A percentile compares a stretch with the other conserved stretches of the same genome.
Conservation (phyloP, 2,113 vertebrate genomes). For the Cyrtonyx montezumae region DNA sequence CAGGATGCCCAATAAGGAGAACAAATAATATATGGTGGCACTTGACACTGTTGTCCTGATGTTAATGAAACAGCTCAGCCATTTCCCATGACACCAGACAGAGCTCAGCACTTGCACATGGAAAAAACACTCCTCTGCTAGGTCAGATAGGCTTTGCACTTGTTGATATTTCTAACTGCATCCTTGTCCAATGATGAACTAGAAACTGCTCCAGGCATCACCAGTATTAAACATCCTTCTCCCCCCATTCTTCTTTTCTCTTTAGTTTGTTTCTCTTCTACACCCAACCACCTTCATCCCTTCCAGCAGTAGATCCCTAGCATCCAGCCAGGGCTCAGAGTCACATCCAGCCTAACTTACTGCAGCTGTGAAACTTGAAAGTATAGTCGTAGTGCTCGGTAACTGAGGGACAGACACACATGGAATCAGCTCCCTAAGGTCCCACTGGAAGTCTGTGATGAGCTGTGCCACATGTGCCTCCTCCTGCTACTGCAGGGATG, state of each 20-base stretch:
- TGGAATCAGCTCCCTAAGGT: background rate
- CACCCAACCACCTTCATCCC: background rate
- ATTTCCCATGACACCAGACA: background rate
- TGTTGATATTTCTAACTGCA: background rate
- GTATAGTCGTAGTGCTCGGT: background rate
- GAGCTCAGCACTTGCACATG: background rate
- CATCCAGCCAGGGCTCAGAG: background rate
- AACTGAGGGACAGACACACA: background rate
- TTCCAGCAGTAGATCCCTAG: background rate
- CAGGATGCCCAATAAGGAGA: background rate
- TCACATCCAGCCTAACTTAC: background rate
- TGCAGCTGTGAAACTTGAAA: background rate
- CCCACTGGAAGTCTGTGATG: background rate
- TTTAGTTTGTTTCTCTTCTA: background rate
- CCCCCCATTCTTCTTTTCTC: background rate
- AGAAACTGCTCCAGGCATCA: background rate
- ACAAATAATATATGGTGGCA: background rate
- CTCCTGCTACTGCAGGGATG: background rate
- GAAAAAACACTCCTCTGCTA: background rate
- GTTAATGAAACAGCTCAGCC: background rate
- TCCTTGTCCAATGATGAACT: background rate
- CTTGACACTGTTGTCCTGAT: too few species aligned
- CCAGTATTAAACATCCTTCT: background rate
- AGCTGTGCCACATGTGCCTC: background rate
- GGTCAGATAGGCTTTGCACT: fast-evolving